Evolutionary conservation across 1,140 invertebrate genomes (phyloP).

Genomic region (Rhyacophila brunnea): DNA sequence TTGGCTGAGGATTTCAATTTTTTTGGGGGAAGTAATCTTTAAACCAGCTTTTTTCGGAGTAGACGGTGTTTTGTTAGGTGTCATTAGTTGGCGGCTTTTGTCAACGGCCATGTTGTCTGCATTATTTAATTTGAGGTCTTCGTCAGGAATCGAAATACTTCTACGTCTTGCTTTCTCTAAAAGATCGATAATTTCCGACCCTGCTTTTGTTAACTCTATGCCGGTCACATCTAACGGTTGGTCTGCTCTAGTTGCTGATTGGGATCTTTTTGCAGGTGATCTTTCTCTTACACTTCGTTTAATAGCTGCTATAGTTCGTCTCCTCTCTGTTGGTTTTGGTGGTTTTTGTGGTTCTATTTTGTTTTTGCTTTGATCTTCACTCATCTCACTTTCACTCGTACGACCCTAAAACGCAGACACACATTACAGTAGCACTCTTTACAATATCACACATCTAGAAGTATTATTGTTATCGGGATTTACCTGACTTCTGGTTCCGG

Average conservation of each 20-base stretch:
- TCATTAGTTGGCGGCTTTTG: conserved; percentile 44
- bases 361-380: conserved; percentile 46
- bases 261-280: conserved; percentile 48
- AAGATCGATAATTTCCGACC: conserved; percentile 50
- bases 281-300: conserved; percentile 34
- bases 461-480: conserved; percentile 14
- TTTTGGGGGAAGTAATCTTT: conserved; percentile 50
- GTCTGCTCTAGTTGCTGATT: conserved; percentile 45
- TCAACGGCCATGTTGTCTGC: conserved; percentile 40
- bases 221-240: conserved; percentile 44
- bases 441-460: conserved; percentile 31
- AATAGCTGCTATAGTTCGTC: conserved; percentile 32
- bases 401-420: conserved; percentile 47
- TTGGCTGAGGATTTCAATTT: conserved; percentile 54
- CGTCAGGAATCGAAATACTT: conserved; percentile 51
- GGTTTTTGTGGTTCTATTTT: conserved; percentile 33
- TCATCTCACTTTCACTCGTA: conserved; percentile 58
- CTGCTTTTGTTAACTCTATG: conserved; percentile 50
- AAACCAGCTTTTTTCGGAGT: conserved; percentile 43
- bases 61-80: conserved; percentile 49
- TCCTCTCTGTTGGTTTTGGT: conserved; percentile 41
- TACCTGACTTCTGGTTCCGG: conserved; percentile 51
- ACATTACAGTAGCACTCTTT: conserved; percentile 13
- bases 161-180: conserved; percentile 53
- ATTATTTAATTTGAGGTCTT: conserved; percentile 44